Base-by-base conservation (phyloP, 2,888 invertebrate species). In the Aporophyla lueneburgensis region DNA sequence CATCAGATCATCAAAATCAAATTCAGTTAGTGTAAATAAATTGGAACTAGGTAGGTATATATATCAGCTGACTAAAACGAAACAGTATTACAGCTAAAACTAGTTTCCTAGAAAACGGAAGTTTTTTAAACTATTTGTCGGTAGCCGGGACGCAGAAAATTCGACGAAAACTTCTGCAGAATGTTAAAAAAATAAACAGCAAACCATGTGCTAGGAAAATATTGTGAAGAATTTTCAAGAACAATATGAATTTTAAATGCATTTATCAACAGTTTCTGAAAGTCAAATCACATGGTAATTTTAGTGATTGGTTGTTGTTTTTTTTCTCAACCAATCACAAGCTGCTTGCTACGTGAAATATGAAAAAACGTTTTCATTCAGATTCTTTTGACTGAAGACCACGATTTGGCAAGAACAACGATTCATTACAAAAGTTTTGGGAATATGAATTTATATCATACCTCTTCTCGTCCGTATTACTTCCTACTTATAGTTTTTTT, bases 81-180 rank as follows among this genome's bases (percentile, higher is more conserved):
- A 53, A 33, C n/a, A 63, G 19, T 43, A 21, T 27, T 40, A 51
- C 61, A 62, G 10, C 24, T 65, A 33, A 65, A 75, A 74, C 14
- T 43, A 21, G 67, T 67, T 74, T 58, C 6, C 6, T 9, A 10
- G 4, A 27, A 59, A 19, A 4, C 9, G 12, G 16, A 65, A 65
- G 40, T 43, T 43, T 53, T 56, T 56, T n/a, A 19, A 76, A 69
- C 62, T 27, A 51, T 61, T 76, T 62, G 10, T 49, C 43, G 46
- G 24, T 24, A 75, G 3, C 21, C n/a, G 12, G 24, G 27, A 12
- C 10, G 2, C 21, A 12, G 49, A 7, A 62, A 49, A 61, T 56
- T 49, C 21, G 27, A 21, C n/a, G 6, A 40, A 62, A 62, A 56
- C 14, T 40, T 49, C 7, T 24, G 5, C 14, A 51, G 46, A 58